These are phyloP conservation scores for Spodoptera frugiperda DNA, from an alignment of 1,140 invertebrate genomes.

Conservation along the genomic window DNA sequence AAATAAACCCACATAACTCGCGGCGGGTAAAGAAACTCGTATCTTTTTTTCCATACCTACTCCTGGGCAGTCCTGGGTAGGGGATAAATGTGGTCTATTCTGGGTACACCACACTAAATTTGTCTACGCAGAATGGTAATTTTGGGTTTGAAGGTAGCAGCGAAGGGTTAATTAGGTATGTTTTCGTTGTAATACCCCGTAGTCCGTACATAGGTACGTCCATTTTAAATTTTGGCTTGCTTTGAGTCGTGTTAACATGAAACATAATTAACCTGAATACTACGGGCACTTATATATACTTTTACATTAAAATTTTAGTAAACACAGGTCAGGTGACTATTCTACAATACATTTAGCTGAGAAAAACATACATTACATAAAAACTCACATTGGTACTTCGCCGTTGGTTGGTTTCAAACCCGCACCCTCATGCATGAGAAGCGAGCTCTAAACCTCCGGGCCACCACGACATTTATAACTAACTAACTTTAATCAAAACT, in stretches of 20 bases:
- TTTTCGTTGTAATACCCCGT: background rate
- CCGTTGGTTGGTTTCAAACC: no score
- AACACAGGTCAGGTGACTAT: no score
- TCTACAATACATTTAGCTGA: no score
- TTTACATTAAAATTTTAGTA: no score
- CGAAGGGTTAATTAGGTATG: conserved; percentile 15
- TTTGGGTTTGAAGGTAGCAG: background rate
- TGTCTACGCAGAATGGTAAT: conserved; percentile 14
- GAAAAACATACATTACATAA: no score
- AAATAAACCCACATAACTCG: conserved; percentile 36
- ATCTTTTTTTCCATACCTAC: conserved; percentile 31
- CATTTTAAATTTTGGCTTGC: background rate
- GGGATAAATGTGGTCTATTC: conserved; percentile 25
- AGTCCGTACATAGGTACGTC: background rate
- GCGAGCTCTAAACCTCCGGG: no score
- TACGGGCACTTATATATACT: no score
- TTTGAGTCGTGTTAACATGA: background rate
- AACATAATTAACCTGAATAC: no score
- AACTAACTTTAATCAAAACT: no score
- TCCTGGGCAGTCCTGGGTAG: background rate
- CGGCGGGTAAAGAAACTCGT: conserved; percentile 15
- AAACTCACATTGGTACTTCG: no score
- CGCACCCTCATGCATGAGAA: no score
- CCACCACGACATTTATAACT: no score
- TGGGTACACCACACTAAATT: conserved; percentile 20